phyloP scores from a whole-genome alignment of 30 jellyfish, hydroid and myxozoan species.

The Sanderia malayensis region DNA sequence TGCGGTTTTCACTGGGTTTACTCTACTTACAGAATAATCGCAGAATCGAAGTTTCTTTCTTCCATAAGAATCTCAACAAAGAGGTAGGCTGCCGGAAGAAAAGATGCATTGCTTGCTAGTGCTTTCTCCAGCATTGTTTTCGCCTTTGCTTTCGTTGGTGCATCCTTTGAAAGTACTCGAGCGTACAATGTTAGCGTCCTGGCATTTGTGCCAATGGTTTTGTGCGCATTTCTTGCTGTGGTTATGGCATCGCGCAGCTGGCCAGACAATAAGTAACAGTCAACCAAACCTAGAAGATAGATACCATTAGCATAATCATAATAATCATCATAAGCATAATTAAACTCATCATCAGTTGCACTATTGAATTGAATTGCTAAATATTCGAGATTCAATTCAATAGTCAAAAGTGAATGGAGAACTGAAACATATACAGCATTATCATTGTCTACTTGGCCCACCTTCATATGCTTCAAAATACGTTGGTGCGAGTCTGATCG shows the following conservation, averaged over 20 bases:
- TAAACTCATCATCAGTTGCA: no score
- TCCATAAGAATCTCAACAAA: conserved; percentile 66
- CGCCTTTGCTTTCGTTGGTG: conserved; percentile 89
- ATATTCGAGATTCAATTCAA: no score
- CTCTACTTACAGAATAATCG: conserved; percentile 64
- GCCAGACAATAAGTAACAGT: conserved; percentile 79
- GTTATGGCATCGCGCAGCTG: conserved; percentile 88
- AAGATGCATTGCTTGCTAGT: conserved; percentile 67
- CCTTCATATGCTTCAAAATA: conserved; percentile 91
- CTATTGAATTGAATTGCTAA: no score
- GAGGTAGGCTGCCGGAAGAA: conserved; percentile 86
- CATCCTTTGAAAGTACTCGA: conserved; percentile 65
- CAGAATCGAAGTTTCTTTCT: conserved; percentile 73
- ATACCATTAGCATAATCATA: neutral
- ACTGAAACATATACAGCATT: conserved; percentile 34
- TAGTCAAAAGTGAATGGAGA: no score
- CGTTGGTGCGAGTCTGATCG: conserved; percentile 92
- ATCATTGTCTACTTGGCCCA: neutral
- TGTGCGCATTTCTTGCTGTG: conserved; percentile 86
- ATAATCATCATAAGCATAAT: no score
- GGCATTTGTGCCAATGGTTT: conserved; percentile 89
- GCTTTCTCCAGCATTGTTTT: conserved; percentile 91
- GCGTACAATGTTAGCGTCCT: conserved; percentile 95
- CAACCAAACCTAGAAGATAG: conserved; percentile 74
- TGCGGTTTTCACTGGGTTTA: no score